Base-by-base conservation (phyloP, 2,888 invertebrate species). In the Cephus rjabovi region DNA sequence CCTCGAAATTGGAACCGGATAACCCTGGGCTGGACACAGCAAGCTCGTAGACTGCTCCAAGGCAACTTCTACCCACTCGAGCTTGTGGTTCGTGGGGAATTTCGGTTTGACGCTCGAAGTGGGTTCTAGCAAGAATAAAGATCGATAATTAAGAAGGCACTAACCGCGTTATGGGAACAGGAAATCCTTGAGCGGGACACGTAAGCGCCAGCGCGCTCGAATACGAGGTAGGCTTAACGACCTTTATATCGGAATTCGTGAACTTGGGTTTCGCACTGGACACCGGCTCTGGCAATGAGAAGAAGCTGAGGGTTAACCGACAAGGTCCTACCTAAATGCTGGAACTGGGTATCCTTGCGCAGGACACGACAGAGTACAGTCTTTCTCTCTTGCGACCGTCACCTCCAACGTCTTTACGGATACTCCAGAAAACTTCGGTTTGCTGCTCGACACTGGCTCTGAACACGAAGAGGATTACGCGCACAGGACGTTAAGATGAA, bases 1-100 rank as follows among this genome's bases (percentile, higher is more conserved):
- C 91, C 91, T 91, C 84, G 85, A 89, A 79, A 89, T 83, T 80
- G 90, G 90, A 34, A 71, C 71, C 71, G 71, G 96, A 92, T 94
- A 95, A 86, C 95, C 96, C 93, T 96, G 96, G 83, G 96, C 95
- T 91, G 95, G 95, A 91, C 96, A 96, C 89, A 95, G 93, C 85
- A 96, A 91, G 81, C 87, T 87, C 69, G 86, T 79, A n/a, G 86
- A 81, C 30, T 75, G 83, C 74, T 74, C 79, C 56, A 82, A 80
- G 70, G 79, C 83, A 35, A 84, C 86, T 56, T 91, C 91, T 73
- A 91, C 87, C 82, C 90, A 91, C 82, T 91, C 91, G 78, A 91
- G 86, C 86, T 91, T 92, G 79, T 91, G 88, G 84, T 88, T 88
- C 69, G 90, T 86, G 68, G 89, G 88, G 76, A 90, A 85, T 84